Evolutionary conservation across 2,888 invertebrate genomes (phyloP).

Genomic region (Eristalis arbustorum): DNA sequence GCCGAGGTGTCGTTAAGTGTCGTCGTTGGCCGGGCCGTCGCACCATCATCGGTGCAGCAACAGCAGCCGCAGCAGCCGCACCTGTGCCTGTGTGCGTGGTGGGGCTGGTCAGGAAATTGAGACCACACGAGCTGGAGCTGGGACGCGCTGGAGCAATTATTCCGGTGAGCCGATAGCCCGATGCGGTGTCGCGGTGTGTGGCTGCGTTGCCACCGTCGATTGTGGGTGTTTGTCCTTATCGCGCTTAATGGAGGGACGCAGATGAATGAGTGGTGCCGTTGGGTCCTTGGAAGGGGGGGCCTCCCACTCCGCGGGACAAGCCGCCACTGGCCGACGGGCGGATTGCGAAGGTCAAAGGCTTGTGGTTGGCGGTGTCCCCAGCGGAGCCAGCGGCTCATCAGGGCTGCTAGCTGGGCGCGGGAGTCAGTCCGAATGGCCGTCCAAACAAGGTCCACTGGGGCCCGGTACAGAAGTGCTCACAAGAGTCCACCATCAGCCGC

Average conservation of each 20-base stretch:
- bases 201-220: background rate
- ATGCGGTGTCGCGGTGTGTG: background rate
- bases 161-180: conserved; percentile 24
- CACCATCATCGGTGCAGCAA: conserved; percentile 51
- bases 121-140: conserved; percentile 57
- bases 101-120: conserved; percentile 28
- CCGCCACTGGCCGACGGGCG: too few species aligned
- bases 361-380: too few species aligned
- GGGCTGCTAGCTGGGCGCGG: too few species aligned
- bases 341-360: too few species aligned
- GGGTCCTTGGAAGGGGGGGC: too few species aligned
- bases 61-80: conserved; percentile 19
- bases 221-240: background rate
- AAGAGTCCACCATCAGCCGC: too few species aligned
- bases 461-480: too few species aligned
- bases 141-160: conserved; percentile 25
- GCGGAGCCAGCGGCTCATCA: too few species aligned
- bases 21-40: conserved; percentile 34
- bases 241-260: background rate
- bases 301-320: too few species aligned
- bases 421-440: too few species aligned
- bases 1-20: conserved; percentile 56
- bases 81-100: conserved; percentile 25
- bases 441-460: too few species aligned
- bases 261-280: background rate